Evolutionary conservation across 1,140 invertebrate species (phyloP).

Genomic region (Sipha flava): DNA sequence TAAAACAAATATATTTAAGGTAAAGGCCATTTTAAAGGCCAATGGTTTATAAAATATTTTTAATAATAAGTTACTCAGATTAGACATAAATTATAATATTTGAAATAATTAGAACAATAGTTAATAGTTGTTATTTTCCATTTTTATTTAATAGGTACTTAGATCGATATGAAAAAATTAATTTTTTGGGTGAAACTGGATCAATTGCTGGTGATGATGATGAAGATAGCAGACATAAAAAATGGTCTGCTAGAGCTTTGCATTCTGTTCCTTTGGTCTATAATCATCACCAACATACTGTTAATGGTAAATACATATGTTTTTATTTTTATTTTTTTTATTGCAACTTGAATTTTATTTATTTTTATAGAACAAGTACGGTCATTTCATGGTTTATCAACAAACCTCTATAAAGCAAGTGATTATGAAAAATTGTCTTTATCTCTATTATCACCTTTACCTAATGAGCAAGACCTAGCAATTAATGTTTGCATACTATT

Average conservation of each 20-base stretch:
- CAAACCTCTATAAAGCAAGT: conserved; percentile 62
- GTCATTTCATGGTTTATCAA: conserved; percentile 57
- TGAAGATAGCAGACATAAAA: conserved; percentile 61
- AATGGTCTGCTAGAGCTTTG: conserved; percentile 57
- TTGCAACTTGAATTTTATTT: neutral
- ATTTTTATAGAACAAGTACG: conserved; percentile 55
- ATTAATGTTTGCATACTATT: conserved; percentile 93
- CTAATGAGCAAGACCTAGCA: conserved; percentile 97
- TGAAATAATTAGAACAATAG: neutral
- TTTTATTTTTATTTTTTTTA: neutral
- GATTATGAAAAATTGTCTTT: conserved; percentile 82
- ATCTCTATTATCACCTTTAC: conserved; percentile 84
- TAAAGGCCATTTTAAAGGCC: neutral
- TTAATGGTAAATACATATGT: conserved; percentile 51
- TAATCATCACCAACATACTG: conserved; percentile 72
- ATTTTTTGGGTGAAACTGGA: conserved; percentile 71
- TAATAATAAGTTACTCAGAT: no score
- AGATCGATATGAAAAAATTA: conserved; percentile 74
- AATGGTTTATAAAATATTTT: no score
- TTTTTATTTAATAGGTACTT: conserved; percentile 56
- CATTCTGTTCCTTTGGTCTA: conserved; percentile 70
- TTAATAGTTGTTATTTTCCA: neutral
- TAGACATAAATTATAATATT: no score
- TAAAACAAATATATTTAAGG: conserved; percentile 82
- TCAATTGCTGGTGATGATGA: conserved; percentile 65